Evolutionary conservation across 2,113 vertebrate genomes (phyloP).

Genomic region (Actenoides lindsayi): DNA sequence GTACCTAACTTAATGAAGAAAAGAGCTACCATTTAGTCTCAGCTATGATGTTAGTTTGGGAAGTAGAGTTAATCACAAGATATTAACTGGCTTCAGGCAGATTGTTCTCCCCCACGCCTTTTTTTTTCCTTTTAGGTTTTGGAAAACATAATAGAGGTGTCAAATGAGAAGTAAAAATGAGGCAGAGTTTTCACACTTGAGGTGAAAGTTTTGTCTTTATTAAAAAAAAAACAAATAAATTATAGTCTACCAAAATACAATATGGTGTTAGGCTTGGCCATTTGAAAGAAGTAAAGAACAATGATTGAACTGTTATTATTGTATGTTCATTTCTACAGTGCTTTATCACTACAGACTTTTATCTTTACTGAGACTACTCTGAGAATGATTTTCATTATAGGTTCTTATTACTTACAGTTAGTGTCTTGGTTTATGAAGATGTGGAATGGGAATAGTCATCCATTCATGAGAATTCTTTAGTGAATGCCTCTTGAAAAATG

Average conservation of each 20-base stretch:
- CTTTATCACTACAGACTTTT: background rate
- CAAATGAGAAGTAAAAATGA: background rate
- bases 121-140: background rate
- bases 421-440: background rate
- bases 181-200: background rate
- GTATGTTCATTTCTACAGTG: background rate
- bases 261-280: background rate
- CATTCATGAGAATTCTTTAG: background rate
- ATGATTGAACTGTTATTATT: background rate
- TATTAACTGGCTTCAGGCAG: background rate
- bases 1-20: background rate
- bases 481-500: background rate
- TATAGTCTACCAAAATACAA: fast-evolving
- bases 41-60: background rate
- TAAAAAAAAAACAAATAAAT: background rate
- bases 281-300: background rate
- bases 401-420: background rate
- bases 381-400: background rate
- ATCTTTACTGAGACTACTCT: background rate
- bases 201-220: background rate
- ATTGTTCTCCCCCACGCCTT: fast-evolving
- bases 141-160: background rate
- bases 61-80: background rate
- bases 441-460: background rate
- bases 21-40: background rate